Evolutionary conservation across 2,888 invertebrate species (phyloP), one percentile per base, ranked within the genome.

Genomic region (Rhagium mordax): DNA sequence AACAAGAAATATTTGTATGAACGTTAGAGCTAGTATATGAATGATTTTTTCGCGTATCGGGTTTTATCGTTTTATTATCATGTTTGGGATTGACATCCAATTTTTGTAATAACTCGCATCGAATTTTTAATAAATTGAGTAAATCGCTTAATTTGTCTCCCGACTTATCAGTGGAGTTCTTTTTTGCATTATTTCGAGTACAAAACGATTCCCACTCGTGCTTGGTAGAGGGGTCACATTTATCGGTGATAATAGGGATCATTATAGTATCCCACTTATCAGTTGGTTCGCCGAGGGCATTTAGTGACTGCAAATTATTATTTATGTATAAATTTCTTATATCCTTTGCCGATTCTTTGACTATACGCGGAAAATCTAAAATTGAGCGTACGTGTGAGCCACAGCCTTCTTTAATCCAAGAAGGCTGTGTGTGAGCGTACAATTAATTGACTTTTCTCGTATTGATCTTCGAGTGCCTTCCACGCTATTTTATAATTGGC

Each of bases 191-290:
- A 33, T 33, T 33, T 33, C 10, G 5, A 7, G 48, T 68, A 16
- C 27, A 60, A 69, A 49, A 21, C 10, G 18, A 47, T 48, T 57
- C 47, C 47, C 48, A 68, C 47, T 57, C 16, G 18, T 41, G n/a
- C 13, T 59, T 20, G 20, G 24, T 47, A 18, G 33, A 59, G 7
- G 15, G 13, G 27, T 53, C 66, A 29, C 49, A 53, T 27, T 66
- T 66, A 53, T 51, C 24, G 13, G 13, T 27, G 6, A 66, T 7
- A 33, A 66, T 66, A 16, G 51, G 53, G 27, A 66, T 27, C 13
- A 66, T 16, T 21, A 66, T 20, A n/a, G 53, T 29, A 20, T 66
- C 49, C 66, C 55, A 66, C 29, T 18, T 15, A n/a, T 33, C 15
- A 10, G 55, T 15, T 16, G 53, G 53, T 33, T 67, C 15, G 16